Evolutionary conservation across 2,797 vertebrate genomes (phyloP).

Genomic region (Fistularia tabacaria): DNA sequence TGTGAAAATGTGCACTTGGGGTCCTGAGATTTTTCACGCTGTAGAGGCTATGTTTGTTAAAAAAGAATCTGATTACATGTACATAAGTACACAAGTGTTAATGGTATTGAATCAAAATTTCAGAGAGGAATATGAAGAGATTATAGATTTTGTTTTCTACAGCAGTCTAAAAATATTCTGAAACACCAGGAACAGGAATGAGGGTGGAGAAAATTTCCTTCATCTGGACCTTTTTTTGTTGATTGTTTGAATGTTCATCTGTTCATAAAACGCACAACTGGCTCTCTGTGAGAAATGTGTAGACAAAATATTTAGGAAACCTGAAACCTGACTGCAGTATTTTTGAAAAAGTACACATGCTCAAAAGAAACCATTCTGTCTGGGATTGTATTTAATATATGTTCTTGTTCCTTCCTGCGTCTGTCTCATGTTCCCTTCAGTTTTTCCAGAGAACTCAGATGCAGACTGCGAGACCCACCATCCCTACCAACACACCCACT

Average conservation of each 20-base stretch:
- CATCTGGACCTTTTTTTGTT: conserved; percentile 1
- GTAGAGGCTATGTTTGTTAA: no score
- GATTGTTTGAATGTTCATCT: neutral
- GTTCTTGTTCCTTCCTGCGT: neutral
- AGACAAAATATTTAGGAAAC: neutral
- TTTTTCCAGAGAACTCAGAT: conserved; percentile 98
- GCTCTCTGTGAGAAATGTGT: conserved; percentile 18
- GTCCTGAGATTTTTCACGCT: no score
- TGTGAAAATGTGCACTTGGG: no score
- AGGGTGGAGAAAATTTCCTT: neutral
- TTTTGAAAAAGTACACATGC: conserved; percentile 15
- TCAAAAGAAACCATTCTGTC: conserved; percentile 13
- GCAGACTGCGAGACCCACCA: conserved; percentile 86
- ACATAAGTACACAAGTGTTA: no score
- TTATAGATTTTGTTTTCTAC: no score
- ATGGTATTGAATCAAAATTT: no score
- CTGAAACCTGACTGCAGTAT: neutral
- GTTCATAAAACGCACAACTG: conserved; percentile 13
- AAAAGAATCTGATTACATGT: no score
- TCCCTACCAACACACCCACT: conserved; percentile 88
- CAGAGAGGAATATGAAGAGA: no score
- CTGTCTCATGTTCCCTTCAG: conserved; percentile 57
- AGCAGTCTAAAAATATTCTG: neutral
- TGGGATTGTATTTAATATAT: neutral
- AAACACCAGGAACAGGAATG: neutral